Base-by-base conservation (phyloP, 2,113 vertebrate genomes). In the Lophochroa leadbeateri region DNA sequence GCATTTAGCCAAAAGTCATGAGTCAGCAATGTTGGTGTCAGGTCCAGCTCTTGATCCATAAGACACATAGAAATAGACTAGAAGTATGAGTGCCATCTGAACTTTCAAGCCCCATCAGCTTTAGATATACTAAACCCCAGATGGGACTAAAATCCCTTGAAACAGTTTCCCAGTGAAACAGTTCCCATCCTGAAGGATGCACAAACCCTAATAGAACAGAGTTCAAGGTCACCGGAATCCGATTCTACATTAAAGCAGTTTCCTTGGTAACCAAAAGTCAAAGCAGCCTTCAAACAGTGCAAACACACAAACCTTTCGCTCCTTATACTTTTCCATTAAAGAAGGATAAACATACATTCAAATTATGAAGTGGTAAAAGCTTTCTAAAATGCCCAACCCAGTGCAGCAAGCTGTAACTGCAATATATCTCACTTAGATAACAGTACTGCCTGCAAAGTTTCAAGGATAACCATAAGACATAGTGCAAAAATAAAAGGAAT, bases 261-360 rank as follows among this genome's bases (percentile, higher is more conserved):
- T 97, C 96, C 94, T 91, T 3, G 16, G 96, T 74, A 97, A 98
- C 87, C 24, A 76, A 35, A 80, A 88, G 82, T 72, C 70, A 90
- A 90, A 87, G 35, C 11, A 81, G 43, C 63, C 63, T 88, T 74
- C 55, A 81, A 76, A 84, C 55, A 60, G 55, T 85, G 47, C 70
- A 97, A 88, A 80, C 39, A 83, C 84, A 88, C 85, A 86, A 90
- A 79, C 10, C 21, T 86, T 94, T 84, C 50, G 13, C 61, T 84
- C 29, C 55, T 41, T 83, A 67, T 41, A 79, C 60, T 69, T 94
- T 91, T 91, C 63, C 96, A 57, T 61, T 90, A 90, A 31, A 95
- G 63, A 83, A 27, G 37, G 76, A 61, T 19, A 95, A 63, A 93
- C 39, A 75, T 24, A 35, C 25, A 46, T 77, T 76, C 60, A 82